These are phyloP conservation scores for Trissolcus brochymenae DNA, from an alignment of 2,888 invertebrate genomes.

Conservation along the genomic window DNA sequence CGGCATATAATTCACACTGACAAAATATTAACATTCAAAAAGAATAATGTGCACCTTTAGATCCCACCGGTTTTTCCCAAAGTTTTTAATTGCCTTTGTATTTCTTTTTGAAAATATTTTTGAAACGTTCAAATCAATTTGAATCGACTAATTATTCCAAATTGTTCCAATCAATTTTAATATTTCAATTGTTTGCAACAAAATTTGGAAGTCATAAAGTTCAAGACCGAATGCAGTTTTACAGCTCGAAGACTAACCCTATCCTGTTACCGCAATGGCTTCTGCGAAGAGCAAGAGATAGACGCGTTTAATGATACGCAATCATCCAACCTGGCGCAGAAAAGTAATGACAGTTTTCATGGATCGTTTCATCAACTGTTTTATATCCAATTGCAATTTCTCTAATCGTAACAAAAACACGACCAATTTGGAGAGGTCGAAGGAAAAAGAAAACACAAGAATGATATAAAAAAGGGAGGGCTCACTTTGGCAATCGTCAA, in stretches of 20 bases:
- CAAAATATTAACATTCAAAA: too few relatives aligned
- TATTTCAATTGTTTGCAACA: neutral
- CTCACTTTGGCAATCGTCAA: too few relatives aligned
- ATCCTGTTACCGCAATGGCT: constrained; percentile 13
- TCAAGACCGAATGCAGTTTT: neutral
- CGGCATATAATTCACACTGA: too few relatives aligned
- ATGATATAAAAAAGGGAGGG: neutral
- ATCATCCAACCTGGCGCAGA: constrained; percentile 8
- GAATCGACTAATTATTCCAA: too few relatives aligned
- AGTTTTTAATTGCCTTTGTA: too few relatives aligned
- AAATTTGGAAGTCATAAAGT: neutral
- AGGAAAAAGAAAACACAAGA: neutral
- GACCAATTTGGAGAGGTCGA: too few relatives aligned
- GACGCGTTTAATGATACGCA: constrained; percentile 13
- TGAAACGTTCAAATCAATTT: too few relatives aligned
- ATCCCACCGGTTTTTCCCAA: too few relatives aligned
- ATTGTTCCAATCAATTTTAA: neutral
- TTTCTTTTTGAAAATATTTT: too few relatives aligned
- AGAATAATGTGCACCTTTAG: too few relatives aligned
- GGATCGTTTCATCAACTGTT: constrained; percentile 10
- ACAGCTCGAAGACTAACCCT: constrained; percentile 17
- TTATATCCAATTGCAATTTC: too few relatives aligned
- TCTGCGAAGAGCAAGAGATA: constrained; percentile 8
- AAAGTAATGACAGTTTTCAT: constrained; percentile 21
- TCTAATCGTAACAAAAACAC: too few relatives aligned